Conservation (phyloP, 1,140 invertebrate species). For the Saccostrea echinata region DNA sequence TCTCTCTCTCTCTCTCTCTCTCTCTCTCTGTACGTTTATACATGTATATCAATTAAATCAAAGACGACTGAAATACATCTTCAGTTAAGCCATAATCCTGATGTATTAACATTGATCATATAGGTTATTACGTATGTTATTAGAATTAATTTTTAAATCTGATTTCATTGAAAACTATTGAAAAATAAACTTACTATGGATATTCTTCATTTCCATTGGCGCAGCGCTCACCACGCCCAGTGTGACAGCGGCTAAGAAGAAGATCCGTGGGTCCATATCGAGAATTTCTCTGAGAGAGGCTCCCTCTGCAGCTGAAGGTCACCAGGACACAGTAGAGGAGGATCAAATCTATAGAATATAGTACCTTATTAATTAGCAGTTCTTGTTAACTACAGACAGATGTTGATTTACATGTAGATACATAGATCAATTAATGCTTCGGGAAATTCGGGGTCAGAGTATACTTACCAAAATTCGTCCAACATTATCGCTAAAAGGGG, state of each 20-base stretch:
- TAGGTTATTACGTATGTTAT: no score
- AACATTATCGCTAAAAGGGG: background rate
- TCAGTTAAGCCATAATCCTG: no score
- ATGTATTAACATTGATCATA: no score
- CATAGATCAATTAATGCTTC: background rate
- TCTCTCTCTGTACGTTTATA: background rate
- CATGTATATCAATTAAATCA: no score
- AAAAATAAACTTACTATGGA: background rate
- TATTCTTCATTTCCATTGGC: background rate
- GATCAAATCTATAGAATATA: background rate
- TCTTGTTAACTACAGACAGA: background rate
- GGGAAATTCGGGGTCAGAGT: background rate
- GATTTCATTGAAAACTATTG: background rate
- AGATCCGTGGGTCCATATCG: background rate
- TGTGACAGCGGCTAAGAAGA: background rate
- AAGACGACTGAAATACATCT: no score
- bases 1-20: conserved; percentile 6
- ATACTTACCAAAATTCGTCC: background rate
- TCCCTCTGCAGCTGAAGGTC: background rate
- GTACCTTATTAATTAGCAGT: background rate
- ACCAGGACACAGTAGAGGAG: background rate
- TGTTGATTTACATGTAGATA: background rate
- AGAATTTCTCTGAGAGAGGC: background rate
- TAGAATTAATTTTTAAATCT: background rate
- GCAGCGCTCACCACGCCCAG: background rate